A percentile compares a stretch with the other conserved stretches of the same genome.
Evolutionary conservation across 2,113 vertebrate species (phyloP).

Genomic region (Ranitomeya variabilis): DNA sequence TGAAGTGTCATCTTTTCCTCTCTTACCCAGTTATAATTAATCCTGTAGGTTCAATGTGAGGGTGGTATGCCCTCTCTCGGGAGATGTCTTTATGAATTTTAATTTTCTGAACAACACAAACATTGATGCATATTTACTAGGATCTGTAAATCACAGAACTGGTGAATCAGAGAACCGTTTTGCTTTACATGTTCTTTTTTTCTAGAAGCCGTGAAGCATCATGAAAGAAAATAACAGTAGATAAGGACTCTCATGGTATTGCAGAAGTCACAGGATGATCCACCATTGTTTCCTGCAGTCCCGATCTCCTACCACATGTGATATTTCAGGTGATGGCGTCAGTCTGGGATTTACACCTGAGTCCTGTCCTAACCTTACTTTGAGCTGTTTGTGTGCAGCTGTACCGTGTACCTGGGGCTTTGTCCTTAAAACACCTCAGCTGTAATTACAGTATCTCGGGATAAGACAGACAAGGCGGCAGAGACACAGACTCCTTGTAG

Average conservation of each 20-base stretch:
- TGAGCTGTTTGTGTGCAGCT: not conserved
- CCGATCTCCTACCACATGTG: not conserved
- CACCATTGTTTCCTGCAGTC: not conserved
- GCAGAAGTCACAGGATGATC: not conserved
- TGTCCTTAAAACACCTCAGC: constrained; percentile 21
- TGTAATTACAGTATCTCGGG: not conserved
- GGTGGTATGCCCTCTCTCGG: too few relatives aligned
- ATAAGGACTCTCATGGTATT: not conserved
- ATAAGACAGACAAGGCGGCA: not conserved
- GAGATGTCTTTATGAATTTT: too few relatives aligned
- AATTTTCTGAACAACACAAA: too few relatives aligned
- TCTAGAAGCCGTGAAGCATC: not conserved
- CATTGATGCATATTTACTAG: too few relatives aligned
- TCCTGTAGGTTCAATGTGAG: too few relatives aligned
- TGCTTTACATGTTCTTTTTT: not conserved
- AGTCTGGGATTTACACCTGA: not conserved
- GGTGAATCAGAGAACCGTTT: too few relatives aligned
- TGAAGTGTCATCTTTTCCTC: too few relatives aligned
- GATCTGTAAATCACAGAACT: too few relatives aligned
- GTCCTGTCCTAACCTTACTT: not conserved
- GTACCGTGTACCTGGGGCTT: not conserved
- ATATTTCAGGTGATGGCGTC: not conserved
- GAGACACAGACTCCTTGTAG: not conserved
- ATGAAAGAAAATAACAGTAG: not conserved
- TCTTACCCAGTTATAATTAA: too few relatives aligned